Evolutionary conservation across 1,140 invertebrate species (phyloP).

Genomic region (Ruditapes philippinarum): DNA sequence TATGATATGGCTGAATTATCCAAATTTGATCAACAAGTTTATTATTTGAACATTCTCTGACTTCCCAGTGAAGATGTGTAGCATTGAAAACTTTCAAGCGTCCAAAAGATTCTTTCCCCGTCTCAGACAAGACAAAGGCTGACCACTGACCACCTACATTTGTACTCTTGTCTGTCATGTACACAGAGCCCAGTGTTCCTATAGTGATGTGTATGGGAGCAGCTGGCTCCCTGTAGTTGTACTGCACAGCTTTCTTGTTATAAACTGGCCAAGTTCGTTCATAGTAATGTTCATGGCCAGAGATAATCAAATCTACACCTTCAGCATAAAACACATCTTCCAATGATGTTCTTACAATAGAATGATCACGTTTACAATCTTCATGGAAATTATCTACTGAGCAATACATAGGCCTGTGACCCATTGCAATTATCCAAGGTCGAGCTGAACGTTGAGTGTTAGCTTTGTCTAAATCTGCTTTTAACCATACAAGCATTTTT

Average conservation of each 20-base stretch:
- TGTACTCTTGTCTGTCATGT: constrained; percentile 82
- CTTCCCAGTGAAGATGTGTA: constrained; percentile 96
- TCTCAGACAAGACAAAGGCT: constrained; percentile 71
- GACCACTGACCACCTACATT: constrained; percentile 75
- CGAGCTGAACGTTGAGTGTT: constrained; percentile 77
- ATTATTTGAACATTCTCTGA: constrained; percentile 90
- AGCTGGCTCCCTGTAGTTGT: constrained; percentile 77
- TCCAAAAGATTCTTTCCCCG: constrained; percentile 89
- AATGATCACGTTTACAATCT: constrained; percentile 69
- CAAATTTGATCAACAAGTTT: constrained; percentile 77
- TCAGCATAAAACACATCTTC: constrained; percentile 95
- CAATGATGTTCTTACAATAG: constrained; percentile 85
- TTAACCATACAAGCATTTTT: constrained; percentile 78
- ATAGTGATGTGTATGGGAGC: constrained; percentile 80
- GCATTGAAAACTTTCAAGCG: constrained; percentile 93
- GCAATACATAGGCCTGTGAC: constrained; percentile 85
- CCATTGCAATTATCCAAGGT: constrained; percentile 86
- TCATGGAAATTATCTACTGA: constrained; percentile 75
- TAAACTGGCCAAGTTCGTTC: constrained; percentile 98
- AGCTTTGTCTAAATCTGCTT: constrained; percentile 76
- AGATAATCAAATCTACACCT: constrained; percentile 97
- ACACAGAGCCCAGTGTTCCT: constrained; percentile 79
- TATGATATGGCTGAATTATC: constrained; percentile 77
- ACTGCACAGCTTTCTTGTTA: constrained; percentile 90
- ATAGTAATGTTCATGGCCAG: constrained; percentile 99